These are phyloP conservation scores for Nipponacmea schrenckii DNA, from an alignment of 2,888 invertebrate species.

Conservation along the genomic window DNA sequence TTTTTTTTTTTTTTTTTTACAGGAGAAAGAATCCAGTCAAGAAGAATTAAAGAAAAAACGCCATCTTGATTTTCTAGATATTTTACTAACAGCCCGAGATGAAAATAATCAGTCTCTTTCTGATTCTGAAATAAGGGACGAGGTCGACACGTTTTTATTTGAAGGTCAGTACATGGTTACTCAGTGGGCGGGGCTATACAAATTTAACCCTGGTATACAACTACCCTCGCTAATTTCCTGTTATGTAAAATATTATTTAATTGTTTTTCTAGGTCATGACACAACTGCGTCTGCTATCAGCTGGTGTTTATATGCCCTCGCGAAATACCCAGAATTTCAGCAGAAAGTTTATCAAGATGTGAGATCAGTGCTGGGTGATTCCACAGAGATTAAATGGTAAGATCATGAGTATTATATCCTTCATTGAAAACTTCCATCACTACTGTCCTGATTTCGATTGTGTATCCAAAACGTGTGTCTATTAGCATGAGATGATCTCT, in stretches of 20 bases:
- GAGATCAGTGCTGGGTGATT: constrained; percentile 30
- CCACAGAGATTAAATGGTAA: constrained; percentile 30
- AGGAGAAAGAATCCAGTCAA: constrained; percentile 13
- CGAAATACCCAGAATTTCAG: constrained; percentile 37
- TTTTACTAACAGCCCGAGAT: constrained; percentile 51
- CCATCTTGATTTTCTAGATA: constrained; percentile 50
- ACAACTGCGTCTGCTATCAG: constrained; percentile 49
- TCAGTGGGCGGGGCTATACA: background rate
- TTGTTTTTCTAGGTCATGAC: constrained; percentile 44
- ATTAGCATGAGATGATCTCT: no score
- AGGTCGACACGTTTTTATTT: constrained; percentile 47
- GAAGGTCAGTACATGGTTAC: constrained; percentile 26
- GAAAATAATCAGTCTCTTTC: constrained; percentile 53
- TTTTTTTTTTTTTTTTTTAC: background rate
- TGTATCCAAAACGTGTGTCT: no score
- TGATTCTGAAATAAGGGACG: constrained; percentile 52
- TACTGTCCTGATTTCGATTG: no score
- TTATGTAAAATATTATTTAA: no score
- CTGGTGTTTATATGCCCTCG: constrained; percentile 44
- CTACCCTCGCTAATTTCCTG: no score
- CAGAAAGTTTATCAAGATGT: constrained; percentile 38
- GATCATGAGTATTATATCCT: no score
- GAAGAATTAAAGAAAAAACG: constrained; percentile 18
- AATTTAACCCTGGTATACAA: background rate
- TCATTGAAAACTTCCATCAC: no score